Evolutionary conservation across 2,113 vertebrate genomes (phyloP).

Genomic region (Ptilorrhoa leucosticta): DNA sequence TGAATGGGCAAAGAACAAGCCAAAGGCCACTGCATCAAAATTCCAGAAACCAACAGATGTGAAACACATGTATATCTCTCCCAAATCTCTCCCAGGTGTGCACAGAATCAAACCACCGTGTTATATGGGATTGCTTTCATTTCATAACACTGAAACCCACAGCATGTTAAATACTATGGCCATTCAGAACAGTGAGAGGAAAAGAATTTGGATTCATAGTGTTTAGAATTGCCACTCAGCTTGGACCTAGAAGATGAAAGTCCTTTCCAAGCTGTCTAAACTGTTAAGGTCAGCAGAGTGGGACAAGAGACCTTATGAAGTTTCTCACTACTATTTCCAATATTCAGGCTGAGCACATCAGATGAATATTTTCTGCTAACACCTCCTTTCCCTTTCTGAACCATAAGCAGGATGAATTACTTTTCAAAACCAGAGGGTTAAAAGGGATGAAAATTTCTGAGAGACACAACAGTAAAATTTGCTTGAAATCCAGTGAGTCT

Average conservation of each 20-base stretch:
- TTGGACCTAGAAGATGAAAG: neutral
- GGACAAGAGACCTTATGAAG: neutral
- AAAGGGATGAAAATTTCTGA: neutral
- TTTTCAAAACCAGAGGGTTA: neutral
- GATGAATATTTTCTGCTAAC: neutral
- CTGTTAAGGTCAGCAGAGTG: neutral
- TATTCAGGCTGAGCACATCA: neutral
- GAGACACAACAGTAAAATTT: neutral
- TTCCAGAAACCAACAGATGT: slow-evolving; percentile 36
- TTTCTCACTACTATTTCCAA: neutral
- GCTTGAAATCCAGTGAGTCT: neutral
- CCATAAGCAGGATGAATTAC: neutral
- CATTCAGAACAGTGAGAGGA: neutral
- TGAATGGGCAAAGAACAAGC: neutral
- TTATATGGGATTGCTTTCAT: neutral
- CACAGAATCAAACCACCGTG: neutral
- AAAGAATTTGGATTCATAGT: neutral
- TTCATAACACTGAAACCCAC: neutral
- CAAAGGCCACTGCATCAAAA: slow-evolving; percentile 17
- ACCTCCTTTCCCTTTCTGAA: neutral
- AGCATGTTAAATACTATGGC: neutral
- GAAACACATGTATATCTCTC: neutral
- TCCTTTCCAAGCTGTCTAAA: neutral
- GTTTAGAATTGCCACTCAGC: neutral
- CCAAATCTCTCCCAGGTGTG: neutral